Percentiles rank a stretch among this genome's conserved stretches.
Evolutionary conservation across 2,888 invertebrate species (phyloP).

Genomic region (Lamellibrachia satsuma): DNA sequence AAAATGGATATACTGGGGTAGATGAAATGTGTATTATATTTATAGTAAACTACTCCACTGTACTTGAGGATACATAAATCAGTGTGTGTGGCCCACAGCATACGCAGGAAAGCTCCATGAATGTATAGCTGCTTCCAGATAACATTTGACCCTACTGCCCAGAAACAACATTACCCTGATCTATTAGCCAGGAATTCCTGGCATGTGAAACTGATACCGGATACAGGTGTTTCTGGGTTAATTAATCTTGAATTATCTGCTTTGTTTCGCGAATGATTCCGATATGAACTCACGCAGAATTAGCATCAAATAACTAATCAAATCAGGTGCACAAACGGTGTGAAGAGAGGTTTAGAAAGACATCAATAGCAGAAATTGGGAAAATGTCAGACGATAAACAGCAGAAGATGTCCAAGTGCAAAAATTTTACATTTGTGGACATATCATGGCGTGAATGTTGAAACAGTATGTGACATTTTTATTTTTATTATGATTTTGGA

Average conservation of each 20-base stretch:
- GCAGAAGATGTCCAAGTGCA: not conserved
- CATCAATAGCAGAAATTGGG: not conserved
- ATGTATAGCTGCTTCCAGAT: not conserved
- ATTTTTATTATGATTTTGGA: no score
- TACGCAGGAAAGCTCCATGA: not conserved
- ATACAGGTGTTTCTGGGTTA: not conserved
- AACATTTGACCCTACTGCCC: not conserved
- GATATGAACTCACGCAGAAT: not conserved
- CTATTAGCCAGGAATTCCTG: slow-evolving; percentile 13
- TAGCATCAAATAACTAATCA: not conserved
- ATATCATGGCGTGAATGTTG: no score
- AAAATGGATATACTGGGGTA: not conserved
- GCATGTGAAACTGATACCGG: not conserved
- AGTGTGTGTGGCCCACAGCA: not conserved
- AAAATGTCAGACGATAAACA: not conserved
- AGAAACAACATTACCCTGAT: slow-evolving; percentile 4
- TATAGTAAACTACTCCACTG: not conserved
- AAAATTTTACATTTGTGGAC: not conserved
- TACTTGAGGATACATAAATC: not conserved
- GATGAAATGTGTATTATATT: not conserved
- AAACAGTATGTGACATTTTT: no score
- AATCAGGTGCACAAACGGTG: not conserved
- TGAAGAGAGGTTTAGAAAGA: no score
- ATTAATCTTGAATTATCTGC: not conserved
- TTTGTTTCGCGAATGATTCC: not conserved